Conservation (phyloP, 2,113 vertebrate species). For the Damaliscus lunatus region DNA sequence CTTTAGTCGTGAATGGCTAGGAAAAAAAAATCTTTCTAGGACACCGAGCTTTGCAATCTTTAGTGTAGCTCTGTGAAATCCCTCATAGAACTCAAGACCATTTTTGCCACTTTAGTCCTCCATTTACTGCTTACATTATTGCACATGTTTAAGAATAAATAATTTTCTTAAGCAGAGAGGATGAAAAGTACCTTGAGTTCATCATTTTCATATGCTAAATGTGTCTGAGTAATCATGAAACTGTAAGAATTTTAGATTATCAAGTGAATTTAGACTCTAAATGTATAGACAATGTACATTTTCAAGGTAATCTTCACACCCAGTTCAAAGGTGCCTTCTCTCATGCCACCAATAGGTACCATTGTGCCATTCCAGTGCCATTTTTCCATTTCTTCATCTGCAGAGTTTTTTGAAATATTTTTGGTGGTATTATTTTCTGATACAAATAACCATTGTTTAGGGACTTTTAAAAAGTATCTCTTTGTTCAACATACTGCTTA, state of each 20-base stretch:
- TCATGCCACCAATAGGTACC: background rate
- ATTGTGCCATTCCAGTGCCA: background rate
- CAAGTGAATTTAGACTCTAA: conserved; percentile 19
- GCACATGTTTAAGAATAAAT: background rate
- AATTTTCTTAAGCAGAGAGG: conserved; percentile 18
- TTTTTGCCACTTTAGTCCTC: background rate
- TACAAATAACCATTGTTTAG: background rate
- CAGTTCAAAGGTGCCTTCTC: background rate
- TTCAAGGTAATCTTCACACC: background rate
- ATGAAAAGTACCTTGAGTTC: background rate
- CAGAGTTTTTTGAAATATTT: background rate
- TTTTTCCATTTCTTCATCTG: conserved; percentile 7
- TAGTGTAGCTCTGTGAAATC: conserved; percentile 23
- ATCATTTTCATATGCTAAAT: background rate
- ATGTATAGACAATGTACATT: background rate
- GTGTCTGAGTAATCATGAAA: background rate
- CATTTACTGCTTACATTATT: conserved; percentile 32
- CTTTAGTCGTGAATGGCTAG: background rate
- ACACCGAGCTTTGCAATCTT: background rate
- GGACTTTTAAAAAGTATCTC: background rate
- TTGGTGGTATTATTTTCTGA: background rate
- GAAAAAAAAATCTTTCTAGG: background rate
- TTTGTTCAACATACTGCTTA: background rate
- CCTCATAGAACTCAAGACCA: background rate
- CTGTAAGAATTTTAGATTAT: conserved; percentile 3